Conservation (phyloP, 2,888 invertebrate species). For the Andrena camellia region DNA sequence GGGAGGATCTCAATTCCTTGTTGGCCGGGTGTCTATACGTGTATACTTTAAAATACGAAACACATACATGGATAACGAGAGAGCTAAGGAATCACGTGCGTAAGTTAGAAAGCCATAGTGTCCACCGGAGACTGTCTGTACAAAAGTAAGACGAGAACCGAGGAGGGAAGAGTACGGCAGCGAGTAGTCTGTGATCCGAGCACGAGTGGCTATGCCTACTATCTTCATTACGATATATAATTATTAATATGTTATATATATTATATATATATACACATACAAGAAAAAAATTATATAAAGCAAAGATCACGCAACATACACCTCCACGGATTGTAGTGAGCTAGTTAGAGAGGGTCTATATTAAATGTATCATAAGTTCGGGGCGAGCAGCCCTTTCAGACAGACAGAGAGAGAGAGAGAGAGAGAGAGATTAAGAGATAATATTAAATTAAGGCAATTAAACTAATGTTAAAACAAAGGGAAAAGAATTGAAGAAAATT, state of each 20-base stretch:
- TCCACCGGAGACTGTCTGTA: conserved; percentile 84
- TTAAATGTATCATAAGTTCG: conserved; percentile 80
- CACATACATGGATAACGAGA: conserved; percentile 52
- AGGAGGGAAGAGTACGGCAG: conserved; percentile 76
- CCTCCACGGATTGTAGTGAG: conserved; percentile 81
- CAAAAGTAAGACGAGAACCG: conserved; percentile 38
- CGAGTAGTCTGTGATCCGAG: conserved; percentile 85
- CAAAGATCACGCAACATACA: conserved; percentile 75
- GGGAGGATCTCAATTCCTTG: conserved; percentile 44
- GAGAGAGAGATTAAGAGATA: conserved; percentile 50
- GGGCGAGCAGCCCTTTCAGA: conserved; percentile 63
- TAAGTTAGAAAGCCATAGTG: conserved; percentile 82
- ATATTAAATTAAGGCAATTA: conserved; percentile 71
- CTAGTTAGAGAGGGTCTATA: conserved; percentile 82
- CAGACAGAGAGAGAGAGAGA: conserved; percentile 58
- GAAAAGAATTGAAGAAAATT: conserved; percentile 56
- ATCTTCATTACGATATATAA: conserved; percentile 83
- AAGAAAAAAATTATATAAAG: conserved; percentile 74
- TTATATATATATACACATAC: conserved; percentile 73
- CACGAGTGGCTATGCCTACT: conserved; percentile 85
- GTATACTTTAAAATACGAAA: conserved; percentile 67
- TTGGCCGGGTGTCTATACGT: conserved; percentile 69
- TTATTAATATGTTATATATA: conserved; percentile 82
- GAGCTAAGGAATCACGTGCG: conserved; percentile 54
- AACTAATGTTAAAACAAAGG: conserved; percentile 67